Percentiles rank a stretch among this genome's conserved stretches.
Conservation (phyloP, 2,888 invertebrate genomes). For the Cosmia trapezina region DNA sequence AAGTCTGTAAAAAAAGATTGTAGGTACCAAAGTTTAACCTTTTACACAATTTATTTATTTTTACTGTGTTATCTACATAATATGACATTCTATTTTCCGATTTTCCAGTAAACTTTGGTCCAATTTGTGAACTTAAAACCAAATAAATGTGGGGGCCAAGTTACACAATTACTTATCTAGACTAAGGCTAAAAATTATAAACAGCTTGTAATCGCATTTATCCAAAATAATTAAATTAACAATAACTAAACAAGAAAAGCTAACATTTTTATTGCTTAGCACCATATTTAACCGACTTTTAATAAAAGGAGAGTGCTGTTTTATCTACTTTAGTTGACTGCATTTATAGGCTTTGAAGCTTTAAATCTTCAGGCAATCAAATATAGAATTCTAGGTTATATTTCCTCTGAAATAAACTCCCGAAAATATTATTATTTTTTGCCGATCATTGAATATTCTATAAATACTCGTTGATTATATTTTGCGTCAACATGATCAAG, state of each 20-base stretch:
- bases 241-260: slow-evolving; percentile 64
- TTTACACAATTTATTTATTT: neutral
- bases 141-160: slow-evolving; percentile 47
- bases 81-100: neutral
- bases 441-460: slow-evolving; percentile 15
- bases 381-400: slow-evolving; percentile 7
- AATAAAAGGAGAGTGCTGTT: slow-evolving; percentile 29
- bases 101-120: slow-evolving; percentile 44
- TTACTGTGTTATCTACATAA: slow-evolving; percentile 10
- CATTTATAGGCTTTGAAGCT: slow-evolving; percentile 1
- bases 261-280: slow-evolving; percentile 72
- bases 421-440: neutral
- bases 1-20: slow-evolving; percentile 35
- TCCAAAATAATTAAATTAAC: slow-evolving; percentile 61
- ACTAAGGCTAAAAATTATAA: slow-evolving; percentile 54
- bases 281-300: slow-evolving; percentile 70
- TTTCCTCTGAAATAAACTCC: slow-evolving; percentile 23
- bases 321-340: slow-evolving; percentile 1
- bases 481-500: neutral
- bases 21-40: slow-evolving; percentile 45
- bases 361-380: neutral
- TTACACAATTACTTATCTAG: slow-evolving; percentile 52
- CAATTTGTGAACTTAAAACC: slow-evolving; percentile 38
- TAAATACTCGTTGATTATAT: neutral
- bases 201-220: slow-evolving; percentile 48